Conservation (phyloP, 2,888 invertebrate species). For the Suillia variegata region DNA sequence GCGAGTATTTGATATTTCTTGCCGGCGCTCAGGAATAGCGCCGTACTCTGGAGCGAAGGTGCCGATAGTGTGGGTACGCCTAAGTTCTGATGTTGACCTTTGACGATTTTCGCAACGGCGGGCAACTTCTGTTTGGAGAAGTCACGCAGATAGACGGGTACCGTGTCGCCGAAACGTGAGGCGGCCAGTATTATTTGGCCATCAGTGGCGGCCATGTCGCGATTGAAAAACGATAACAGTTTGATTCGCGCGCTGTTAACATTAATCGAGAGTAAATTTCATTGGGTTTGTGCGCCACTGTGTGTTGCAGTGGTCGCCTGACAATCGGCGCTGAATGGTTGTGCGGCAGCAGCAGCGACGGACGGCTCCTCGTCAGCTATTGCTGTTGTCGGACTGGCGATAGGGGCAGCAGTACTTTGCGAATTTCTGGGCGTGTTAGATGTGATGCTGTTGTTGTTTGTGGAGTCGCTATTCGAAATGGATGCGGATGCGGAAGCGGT, state of each 20-base stretch:
- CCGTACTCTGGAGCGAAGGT: slow-evolving; percentile 84
- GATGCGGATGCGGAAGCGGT: slow-evolving; percentile 36
- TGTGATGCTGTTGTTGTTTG: slow-evolving; percentile 27
- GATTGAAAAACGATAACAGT: slow-evolving; percentile 59
- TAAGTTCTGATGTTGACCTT: slow-evolving; percentile 90
- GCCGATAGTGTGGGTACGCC: slow-evolving; percentile 88
- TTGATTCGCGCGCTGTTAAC: slow-evolving; percentile 60
- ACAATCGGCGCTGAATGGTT: not conserved
- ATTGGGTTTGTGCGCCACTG: slow-evolving; percentile 45
- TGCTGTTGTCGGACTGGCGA: too few species aligned
- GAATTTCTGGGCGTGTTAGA: too few species aligned
- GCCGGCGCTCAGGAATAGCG: slow-evolving; percentile 83
- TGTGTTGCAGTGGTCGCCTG: not conserved
- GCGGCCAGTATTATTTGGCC: slow-evolving; percentile 89
- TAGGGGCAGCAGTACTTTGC: too few species aligned
- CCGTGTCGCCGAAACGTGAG: slow-evolving; percentile 65
- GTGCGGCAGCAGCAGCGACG: slow-evolving; percentile 2
- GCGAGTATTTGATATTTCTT: slow-evolving; percentile 85
- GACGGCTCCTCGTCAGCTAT: not conserved
- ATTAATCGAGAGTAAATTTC: slow-evolving; percentile 61
- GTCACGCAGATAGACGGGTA: slow-evolving; percentile 60
- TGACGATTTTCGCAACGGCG: slow-evolving; percentile 87
- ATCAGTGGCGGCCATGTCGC: slow-evolving; percentile 84
- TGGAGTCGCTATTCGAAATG: slow-evolving; percentile 17
- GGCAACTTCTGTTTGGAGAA: slow-evolving; percentile 78